Evolutionary conservation across 1,140 invertebrate genomes (phyloP).

Genomic region (Eriosoma lanigerum): DNA sequence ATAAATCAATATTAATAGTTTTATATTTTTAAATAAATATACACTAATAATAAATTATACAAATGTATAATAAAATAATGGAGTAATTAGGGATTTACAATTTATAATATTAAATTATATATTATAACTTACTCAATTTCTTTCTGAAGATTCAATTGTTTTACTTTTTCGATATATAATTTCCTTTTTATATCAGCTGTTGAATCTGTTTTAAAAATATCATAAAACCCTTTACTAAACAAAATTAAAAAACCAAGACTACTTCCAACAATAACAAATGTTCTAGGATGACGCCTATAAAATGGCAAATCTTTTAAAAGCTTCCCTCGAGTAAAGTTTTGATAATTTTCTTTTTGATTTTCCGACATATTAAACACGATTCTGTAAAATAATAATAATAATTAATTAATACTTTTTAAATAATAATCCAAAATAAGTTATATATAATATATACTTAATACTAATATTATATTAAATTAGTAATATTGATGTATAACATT

Average conservation of each 20-base stretch:
- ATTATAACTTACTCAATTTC: slow-evolving; percentile 23
- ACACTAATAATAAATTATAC: background rate
- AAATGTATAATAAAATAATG: background rate
- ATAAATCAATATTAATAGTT: too few species aligned
- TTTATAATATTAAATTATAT: background rate
- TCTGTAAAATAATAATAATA: background rate
- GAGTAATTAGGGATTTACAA: too few species aligned
- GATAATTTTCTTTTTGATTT: background rate
- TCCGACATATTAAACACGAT: slow-evolving; percentile 14
- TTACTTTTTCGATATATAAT: slow-evolving; percentile 25
- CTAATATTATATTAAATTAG: too few species aligned
- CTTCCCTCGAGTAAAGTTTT: background rate
- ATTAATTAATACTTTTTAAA: background rate
- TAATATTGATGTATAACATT: too few species aligned
- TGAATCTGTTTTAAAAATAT: slow-evolving; percentile 61
- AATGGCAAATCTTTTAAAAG: slow-evolving; percentile 55
- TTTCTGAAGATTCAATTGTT: slow-evolving; percentile 30
- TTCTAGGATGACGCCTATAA: slow-evolving; percentile 62
- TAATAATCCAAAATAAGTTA: too few species aligned
- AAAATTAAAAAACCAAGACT: slow-evolving; percentile 62
- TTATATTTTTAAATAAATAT: background rate
- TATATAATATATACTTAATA: too few species aligned
- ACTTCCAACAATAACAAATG: slow-evolving; percentile 61
- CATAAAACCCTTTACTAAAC: slow-evolving; percentile 72
- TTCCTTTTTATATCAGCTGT: slow-evolving; percentile 55